These are phyloP conservation scores for Lepus townsendii DNA, from an alignment of 2,797 vertebrate genomes.

Conservation along the genomic window DNA sequence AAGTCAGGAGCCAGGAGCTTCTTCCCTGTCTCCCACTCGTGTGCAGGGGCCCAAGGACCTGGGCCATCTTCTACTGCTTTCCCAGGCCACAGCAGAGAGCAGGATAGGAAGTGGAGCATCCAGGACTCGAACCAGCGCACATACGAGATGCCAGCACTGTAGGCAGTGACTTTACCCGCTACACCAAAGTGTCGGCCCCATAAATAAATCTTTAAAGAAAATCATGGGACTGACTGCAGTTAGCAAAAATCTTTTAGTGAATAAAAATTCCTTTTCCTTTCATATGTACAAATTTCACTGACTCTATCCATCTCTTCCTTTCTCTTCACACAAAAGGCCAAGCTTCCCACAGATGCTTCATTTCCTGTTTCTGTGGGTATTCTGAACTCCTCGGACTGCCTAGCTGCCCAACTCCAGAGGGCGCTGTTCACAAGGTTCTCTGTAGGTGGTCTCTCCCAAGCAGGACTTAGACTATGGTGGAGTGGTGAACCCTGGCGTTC, in stretches of 20 bases:
- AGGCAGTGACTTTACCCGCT: too few relatives aligned
- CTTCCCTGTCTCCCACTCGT: too few relatives aligned
- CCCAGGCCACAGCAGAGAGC: too few relatives aligned
- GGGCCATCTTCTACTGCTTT: too few relatives aligned
- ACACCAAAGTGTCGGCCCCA: too few relatives aligned
- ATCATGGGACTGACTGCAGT: background rate
- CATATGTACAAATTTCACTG: background rate
- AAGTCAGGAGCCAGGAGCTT: too few relatives aligned
- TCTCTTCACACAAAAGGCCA: background rate
- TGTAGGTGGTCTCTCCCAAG: background rate
- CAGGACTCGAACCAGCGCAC: too few relatives aligned
- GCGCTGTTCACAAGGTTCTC: background rate
- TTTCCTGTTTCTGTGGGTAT: background rate
- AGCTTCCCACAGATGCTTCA: background rate
- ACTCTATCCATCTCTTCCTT: background rate
- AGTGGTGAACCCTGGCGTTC: background rate
- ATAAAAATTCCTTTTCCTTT: background rate
- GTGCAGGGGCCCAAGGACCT: too few relatives aligned
- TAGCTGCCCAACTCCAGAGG: background rate
- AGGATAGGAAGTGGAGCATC: too few relatives aligned
- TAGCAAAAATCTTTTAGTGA: conserved; percentile 38
- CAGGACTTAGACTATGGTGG: background rate
- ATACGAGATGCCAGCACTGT: too few relatives aligned
- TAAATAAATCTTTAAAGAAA: too few relatives aligned
- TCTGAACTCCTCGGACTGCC: background rate